A percentile compares a stretch with the other conserved stretches of the same genome.
Conservation (phyloP, 2,113 vertebrate species). For the Macquaria ambigua region DNA sequence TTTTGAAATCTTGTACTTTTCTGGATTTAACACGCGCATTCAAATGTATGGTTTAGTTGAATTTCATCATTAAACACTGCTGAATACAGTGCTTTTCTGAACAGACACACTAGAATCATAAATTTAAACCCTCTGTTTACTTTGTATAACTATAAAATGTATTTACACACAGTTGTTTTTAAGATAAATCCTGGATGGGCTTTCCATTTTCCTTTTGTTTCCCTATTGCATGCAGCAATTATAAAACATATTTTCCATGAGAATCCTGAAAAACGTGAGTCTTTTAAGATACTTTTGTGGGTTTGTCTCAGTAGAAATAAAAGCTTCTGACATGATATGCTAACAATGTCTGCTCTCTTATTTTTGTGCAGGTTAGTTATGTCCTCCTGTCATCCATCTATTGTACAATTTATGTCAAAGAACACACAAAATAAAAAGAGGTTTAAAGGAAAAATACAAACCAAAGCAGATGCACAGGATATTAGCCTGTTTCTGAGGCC, state of each 20-base stretch:
- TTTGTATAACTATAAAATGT: conserved; percentile 8
- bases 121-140: conserved; percentile 14
- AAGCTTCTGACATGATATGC: conserved; percentile 27
- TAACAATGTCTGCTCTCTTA: conserved; percentile 29
- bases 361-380: conserved; percentile 34
- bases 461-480: conserved; percentile 43
- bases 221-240: background rate
- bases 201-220: background rate
- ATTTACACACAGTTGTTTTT: conserved; percentile 17
- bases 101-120: conserved; percentile 16
- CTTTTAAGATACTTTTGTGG: conserved; percentile 23
- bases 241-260: conserved; percentile 38
- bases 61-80: background rate
- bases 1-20: conserved; percentile 33
- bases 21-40: background rate
- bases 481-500: conserved; percentile 31
- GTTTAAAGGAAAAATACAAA: conserved; percentile 37
- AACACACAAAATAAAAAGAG: conserved; percentile 5
- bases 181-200: background rate
- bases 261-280: conserved; percentile 14
- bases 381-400: conserved; percentile 22
- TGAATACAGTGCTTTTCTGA: background rate
- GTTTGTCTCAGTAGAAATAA: conserved; percentile 34
- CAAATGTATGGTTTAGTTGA: background rate
- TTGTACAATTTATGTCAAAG: conserved; percentile 46